phyloP scores from a whole-genome alignment of 2,113 vertebrate genomes.

The Coptodon rendalli region DNA sequence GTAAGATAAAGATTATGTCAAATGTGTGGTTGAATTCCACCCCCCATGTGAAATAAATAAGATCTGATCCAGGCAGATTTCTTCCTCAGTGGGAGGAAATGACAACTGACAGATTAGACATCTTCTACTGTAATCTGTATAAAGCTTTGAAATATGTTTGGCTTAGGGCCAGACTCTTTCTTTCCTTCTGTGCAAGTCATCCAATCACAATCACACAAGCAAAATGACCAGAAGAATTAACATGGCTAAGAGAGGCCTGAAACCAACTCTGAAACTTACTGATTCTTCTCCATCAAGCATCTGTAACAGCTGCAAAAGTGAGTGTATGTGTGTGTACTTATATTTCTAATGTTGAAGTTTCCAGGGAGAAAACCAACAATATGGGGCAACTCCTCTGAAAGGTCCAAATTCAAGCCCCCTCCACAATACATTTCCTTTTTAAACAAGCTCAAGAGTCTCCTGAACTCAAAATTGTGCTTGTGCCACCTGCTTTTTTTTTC shows the following conservation, averaged over 20 bases:
- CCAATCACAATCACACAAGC: neutral
- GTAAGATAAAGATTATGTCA: constrained; percentile 63
- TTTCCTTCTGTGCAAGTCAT: neutral
- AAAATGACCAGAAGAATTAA: neutral
- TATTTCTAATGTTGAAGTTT: neutral
- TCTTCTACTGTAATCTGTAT: constrained; percentile 59
- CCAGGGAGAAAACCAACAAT: neutral
- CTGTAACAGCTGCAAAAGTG: neutral
- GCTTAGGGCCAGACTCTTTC: constrained; percentile 31
- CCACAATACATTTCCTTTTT: neutral
- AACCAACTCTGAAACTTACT: neutral
- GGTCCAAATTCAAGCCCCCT: neutral
- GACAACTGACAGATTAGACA: constrained; percentile 63
- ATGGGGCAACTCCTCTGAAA: neutral
- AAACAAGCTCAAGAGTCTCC: neutral
- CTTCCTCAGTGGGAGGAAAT: constrained; percentile 63
- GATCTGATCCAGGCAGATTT: constrained; percentile 48
- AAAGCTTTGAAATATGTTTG: constrained; percentile 54
- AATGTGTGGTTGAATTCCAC: constrained; percentile 36
- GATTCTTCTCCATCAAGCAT: neutral
- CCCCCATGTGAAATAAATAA: neutral
- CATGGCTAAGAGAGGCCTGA: neutral
- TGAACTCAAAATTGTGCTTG: neutral
- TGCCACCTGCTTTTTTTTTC: neutral
- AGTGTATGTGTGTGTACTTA: neutral